Conservation (phyloP, 2,888 invertebrate species). For the Drosophila mettleri region DNA sequence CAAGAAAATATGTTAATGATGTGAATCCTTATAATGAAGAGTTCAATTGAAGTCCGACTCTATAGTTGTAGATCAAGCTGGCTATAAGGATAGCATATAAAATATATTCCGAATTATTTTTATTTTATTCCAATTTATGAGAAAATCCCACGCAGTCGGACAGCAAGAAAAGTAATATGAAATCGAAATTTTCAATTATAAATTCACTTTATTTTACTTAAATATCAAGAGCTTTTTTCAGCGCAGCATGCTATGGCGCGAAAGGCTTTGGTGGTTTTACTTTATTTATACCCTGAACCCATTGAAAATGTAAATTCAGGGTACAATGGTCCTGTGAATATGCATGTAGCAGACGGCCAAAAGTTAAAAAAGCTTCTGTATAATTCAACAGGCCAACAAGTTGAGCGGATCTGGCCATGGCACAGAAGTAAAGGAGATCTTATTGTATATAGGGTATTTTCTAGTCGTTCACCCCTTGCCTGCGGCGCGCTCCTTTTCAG, state of each 20-base stretch:
- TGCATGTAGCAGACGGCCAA: neutral
- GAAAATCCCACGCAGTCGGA: too few species aligned
- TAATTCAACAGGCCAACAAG: neutral
- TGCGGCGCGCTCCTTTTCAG: neutral
- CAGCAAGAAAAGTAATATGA: neutral
- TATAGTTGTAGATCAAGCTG: neutral
- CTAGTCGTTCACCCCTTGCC: neutral
- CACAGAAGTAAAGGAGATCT: too few species aligned
- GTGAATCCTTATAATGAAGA: too few species aligned
- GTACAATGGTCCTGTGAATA: neutral
- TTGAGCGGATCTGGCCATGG: neutral
- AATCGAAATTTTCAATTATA: constrained; percentile 4
- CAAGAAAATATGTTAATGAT: neutral
- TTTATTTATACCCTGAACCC: neutral
- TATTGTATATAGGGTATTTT: neutral
- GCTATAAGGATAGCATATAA: too few species aligned
- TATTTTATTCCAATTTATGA: too few species aligned
- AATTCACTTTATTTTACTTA: neutral
- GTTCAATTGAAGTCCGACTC: too few species aligned
- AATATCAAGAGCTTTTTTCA: neutral
- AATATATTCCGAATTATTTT: neutral
- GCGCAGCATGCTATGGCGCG: neutral
- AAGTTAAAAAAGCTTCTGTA: too few species aligned
- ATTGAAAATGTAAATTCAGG: neutral
- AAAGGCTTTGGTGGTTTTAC: neutral